These are phyloP conservation scores for Myathropa florea DNA, from an alignment of 2,888 invertebrate species.

Conservation along the genomic window DNA sequence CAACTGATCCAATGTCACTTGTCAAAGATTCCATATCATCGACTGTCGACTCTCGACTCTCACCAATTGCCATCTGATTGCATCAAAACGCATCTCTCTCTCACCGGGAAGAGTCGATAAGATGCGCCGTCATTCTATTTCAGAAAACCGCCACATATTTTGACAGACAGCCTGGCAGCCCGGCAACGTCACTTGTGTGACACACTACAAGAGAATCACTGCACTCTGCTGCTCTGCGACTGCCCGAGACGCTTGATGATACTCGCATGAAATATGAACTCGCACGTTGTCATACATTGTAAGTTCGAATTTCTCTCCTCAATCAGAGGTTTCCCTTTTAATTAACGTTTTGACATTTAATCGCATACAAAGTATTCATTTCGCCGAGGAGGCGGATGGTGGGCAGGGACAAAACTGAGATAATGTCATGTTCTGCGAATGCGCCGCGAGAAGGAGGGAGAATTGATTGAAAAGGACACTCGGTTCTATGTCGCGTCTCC, in stretches of 20 bases:
- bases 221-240: not conserved
- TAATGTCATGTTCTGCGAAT: slow-evolving; percentile 59
- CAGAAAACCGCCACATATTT: slow-evolving; percentile 40
- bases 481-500: slow-evolving; percentile 18
- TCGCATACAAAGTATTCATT: slow-evolving; percentile 32
- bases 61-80: not conserved
- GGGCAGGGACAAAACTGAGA: not conserved
- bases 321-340: slow-evolving; percentile 37
- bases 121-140: not conserved
- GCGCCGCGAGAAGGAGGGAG: slow-evolving; percentile 40
- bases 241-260: slow-evolving; percentile 10
- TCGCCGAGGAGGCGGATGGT: not conserved
- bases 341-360: slow-evolving; percentile 31
- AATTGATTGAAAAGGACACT: slow-evolving; percentile 16
- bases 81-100: not conserved
- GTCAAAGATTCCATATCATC: not conserved
- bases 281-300: slow-evolving; percentile 25
- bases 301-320: slow-evolving; percentile 24
- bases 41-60: not conserved
- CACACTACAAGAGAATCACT: slow-evolving; percentile 31
- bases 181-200: slow-evolving; percentile 42
- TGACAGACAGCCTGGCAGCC: slow-evolving; percentile 53
- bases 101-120: not conserved
- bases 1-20: not conserved
- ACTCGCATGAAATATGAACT: slow-evolving; percentile 67